phyloP scores from a whole-genome alignment of 2,888 invertebrate genomes.

The Chaitophorus viminalis region DNA sequence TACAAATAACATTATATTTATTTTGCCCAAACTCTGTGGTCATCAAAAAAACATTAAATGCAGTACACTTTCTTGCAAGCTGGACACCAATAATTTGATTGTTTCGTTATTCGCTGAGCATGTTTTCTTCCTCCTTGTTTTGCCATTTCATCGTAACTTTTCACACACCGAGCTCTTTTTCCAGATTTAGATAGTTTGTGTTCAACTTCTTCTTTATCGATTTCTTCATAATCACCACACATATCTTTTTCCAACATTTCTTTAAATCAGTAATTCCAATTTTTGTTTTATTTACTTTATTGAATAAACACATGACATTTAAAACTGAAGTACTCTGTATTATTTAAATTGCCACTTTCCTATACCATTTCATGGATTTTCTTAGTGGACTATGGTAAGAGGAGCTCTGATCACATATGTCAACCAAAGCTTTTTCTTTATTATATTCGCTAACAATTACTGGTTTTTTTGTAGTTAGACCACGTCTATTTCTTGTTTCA shows the following conservation, averaged over 20 bases:
- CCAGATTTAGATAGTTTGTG: conserved; percentile 17
- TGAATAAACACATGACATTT: conserved; percentile 19
- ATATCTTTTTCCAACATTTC: conserved; percentile 12
- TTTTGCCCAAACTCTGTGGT: conserved; percentile 20
- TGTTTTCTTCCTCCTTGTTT: conserved; percentile 17
- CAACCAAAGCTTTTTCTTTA: conserved; percentile 16
- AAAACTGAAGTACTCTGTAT: background rate
- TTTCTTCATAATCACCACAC: conserved; percentile 65
- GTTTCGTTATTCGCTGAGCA: conserved; percentile 26
- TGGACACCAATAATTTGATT: conserved; percentile 34
- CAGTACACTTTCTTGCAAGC: conserved; percentile 7
- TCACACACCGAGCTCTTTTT: conserved; percentile 21
- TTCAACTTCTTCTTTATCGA: conserved; percentile 63
- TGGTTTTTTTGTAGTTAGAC: conserved; percentile 2
- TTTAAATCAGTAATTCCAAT: conserved; percentile 26
- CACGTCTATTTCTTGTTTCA: background rate
- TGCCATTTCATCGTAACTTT: conserved; percentile 28
- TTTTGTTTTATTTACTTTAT: conserved; percentile 5
- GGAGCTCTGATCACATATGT: background rate
- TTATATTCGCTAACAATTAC: conserved; percentile 11
- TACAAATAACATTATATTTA: conserved; percentile 2
- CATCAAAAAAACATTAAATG: too few species aligned
- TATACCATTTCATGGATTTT: conserved; percentile 35
- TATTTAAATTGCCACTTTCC: conserved; percentile 25
- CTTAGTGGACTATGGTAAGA: conserved; percentile 12